Conservation (phyloP, 2,797 vertebrate genomes). For the Chrosomus eos region DNA sequence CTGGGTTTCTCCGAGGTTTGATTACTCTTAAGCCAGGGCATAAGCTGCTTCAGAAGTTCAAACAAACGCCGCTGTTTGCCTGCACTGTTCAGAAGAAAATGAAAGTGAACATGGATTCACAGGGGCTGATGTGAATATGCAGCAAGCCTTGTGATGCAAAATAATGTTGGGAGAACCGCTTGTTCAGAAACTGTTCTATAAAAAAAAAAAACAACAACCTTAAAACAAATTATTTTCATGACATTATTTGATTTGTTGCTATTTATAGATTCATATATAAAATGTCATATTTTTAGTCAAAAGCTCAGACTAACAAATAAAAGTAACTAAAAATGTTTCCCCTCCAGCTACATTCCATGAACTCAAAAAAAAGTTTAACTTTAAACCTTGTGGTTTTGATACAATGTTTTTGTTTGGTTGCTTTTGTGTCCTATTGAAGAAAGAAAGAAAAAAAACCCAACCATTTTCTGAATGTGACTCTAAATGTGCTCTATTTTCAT, state of each 20-base stretch:
- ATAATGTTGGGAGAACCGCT: not conserved
- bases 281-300: too few relatives aligned
- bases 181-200: not conserved
- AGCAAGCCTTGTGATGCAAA: constrained; percentile 38
- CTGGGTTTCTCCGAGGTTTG: constrained; percentile 50
- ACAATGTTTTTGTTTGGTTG: not conserved
- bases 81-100: constrained; percentile 61
- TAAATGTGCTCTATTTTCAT: not conserved
- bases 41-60: constrained; percentile 63
- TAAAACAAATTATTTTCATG: not conserved
- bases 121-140: constrained; percentile 47
- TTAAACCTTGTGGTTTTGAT: too few relatives aligned
- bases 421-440: not conserved
- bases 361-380: too few relatives aligned
- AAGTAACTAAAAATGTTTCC: too few relatives aligned
- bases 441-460: not conserved
- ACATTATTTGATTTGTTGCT: not conserved
- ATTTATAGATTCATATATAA: too few relatives aligned
- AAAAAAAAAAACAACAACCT: too few relatives aligned
- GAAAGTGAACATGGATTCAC: constrained; percentile 58
- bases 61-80: constrained; percentile 61
- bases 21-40: constrained; percentile 60
- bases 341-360: too few relatives aligned
- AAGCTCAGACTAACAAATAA: too few relatives aligned
- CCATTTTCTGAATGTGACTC: too few relatives aligned